Percentiles rank a stretch among this genome's conserved stretches.
phyloP scores from a whole-genome alignment of 2,888 invertebrate genomes.

The Microplitis manilae region DNA sequence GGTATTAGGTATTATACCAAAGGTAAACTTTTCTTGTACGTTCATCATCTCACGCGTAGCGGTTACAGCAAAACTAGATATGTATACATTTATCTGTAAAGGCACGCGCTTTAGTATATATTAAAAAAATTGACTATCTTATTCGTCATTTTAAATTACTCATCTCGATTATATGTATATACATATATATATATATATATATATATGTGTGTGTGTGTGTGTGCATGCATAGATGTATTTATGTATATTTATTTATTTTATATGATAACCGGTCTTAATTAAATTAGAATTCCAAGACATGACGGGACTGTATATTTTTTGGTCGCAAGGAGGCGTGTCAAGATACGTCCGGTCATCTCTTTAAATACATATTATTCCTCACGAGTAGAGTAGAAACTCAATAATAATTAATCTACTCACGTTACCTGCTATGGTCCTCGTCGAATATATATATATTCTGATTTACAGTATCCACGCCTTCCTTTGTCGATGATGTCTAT shows the following conservation, averaged over 20 bases:
- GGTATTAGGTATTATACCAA: conserved; percentile 10
- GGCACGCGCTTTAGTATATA: neutral
- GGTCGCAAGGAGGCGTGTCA: conserved; percentile 46
- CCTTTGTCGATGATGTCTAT: conserved; percentile 39
- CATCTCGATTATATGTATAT: conserved; percentile 3
- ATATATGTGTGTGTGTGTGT: neutral
- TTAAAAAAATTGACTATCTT: neutral
- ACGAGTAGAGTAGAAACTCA: conserved; percentile 35
- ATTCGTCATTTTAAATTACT: conserved; percentile 27
- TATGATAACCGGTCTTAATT: conserved; percentile 67
- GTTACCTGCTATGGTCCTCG: conserved; percentile 30
- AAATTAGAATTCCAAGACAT: conserved; percentile 66
- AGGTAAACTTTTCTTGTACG: conserved; percentile 35
- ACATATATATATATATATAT: no score
- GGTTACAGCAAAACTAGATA: neutral
- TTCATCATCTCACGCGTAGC: conserved; percentile 24
- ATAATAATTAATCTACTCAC: conserved; percentile 48
- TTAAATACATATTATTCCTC: conserved; percentile 26
- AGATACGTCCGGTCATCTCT: conserved; percentile 32
- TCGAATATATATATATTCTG: conserved; percentile 36
- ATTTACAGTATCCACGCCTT: conserved; percentile 52
- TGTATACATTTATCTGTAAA: conserved; percentile 25
- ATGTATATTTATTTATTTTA: conserved; percentile 18
- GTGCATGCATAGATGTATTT: no score
- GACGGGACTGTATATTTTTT: conserved; percentile 33